Percentiles rank a stretch among this genome's conserved stretches.
These are phyloP conservation scores for Mallotus villosus DNA, from an alignment of 2,797 vertebrate species.

Conservation along the genomic window DNA sequence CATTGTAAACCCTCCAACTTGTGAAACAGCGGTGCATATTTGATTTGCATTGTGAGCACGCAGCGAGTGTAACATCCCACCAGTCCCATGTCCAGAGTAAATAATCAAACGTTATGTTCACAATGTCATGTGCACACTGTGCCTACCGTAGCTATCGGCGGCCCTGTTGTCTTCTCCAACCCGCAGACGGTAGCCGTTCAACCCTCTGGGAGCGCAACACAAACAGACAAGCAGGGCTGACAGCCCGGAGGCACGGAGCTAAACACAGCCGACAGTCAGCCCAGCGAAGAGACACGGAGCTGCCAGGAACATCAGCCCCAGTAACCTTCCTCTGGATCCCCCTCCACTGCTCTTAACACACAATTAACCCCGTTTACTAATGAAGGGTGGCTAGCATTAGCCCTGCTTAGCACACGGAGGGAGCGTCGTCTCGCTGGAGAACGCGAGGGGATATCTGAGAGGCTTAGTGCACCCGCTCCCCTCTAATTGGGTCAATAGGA, in stretches of 20 bases:
- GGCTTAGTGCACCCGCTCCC: constrained; percentile 52
- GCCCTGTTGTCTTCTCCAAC: too few species aligned
- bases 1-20: neutral
- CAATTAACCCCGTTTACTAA: constrained; percentile 53
- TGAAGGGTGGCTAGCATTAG: constrained; percentile 29
- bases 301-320: constrained; percentile 4
- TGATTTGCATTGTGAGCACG: too few species aligned
- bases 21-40: neutral
- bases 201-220: too few species aligned
- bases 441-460: constrained; percentile 45
- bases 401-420: constrained; percentile 46
- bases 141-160: too few species aligned
- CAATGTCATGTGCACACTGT: too few species aligned
- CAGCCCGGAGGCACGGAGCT: neutral
- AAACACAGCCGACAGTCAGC: neutral
- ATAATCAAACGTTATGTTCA: too few species aligned
- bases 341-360: constrained; percentile 46
- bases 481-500: constrained; percentile 65
- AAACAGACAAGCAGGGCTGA: too few species aligned
- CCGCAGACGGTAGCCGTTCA: too few species aligned
- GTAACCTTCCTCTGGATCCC: constrained; percentile 36
- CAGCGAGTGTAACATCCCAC: too few species aligned
- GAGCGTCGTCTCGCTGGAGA: constrained; percentile 40
- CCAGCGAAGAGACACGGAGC: neutral
- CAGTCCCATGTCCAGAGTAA: too few species aligned